Evolutionary conservation across 2,888 invertebrate genomes (phyloP), one percentile per base, ranked within the genome.

Genomic region (Notocelia uddmanniana): DNA sequence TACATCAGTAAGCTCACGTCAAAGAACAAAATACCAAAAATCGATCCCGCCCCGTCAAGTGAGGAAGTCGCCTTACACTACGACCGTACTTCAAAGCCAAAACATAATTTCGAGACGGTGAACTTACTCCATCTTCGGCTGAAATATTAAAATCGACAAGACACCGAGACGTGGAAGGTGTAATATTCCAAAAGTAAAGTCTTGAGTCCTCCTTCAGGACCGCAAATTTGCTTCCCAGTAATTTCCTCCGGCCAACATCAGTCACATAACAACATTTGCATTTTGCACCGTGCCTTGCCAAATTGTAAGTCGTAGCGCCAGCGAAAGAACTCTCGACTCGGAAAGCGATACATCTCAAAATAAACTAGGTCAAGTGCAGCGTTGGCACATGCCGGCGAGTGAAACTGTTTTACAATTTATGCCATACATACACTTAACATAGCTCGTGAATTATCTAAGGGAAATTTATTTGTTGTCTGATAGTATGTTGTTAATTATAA

Each of bases 311-410:
- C 55, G 18, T 54, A 70, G 45, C 54, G 67, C 34, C 26, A 34
- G 45, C 19, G 15, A 26, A 50, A 68, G 72, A 68, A 48, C 72
- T 60, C 62, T 57, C 48, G 31, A 50, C 34, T n/a, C 45, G 48
- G 64, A 54, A 68, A 68, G 54, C 72, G 72, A 72, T 72, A 72
- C 72, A 50, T 72, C 62, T 72, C 60, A 54, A 48, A 62, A 62
- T 50, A 37, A 71, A 72, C 55, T 62, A 5, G 72, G 72, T 72
- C 72, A 72, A 72, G 72, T 62, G 67, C 64, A 59, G 0, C 57
- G 67, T 59, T 55, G 57, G 63, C 63, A 71, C 26, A 45, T 59
- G 52, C 31, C 41, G 19, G 50, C 48, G 55, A 26, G 63, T 31
- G 31, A 64, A 70, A 59, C 66, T 60, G 66, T 59, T 71, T 54